These are phyloP conservation scores for Cichlasoma orientale DNA, from an alignment of 2,797 vertebrate genomes.

Conservation along the genomic window DNA sequence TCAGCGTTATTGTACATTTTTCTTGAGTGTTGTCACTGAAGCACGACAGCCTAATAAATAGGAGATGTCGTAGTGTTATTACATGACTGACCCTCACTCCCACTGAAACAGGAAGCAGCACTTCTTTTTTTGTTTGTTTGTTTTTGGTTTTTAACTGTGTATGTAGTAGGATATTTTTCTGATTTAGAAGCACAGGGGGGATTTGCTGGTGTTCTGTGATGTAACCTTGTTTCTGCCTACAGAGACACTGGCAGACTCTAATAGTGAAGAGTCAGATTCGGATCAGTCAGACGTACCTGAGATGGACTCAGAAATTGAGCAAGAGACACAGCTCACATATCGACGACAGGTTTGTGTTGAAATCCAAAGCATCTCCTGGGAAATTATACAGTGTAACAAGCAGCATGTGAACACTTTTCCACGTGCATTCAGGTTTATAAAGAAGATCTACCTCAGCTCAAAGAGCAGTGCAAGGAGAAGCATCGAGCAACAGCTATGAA, in stretches of 20 bases:
- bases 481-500: conserved; percentile 89
- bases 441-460: conserved; percentile 99
- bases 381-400: background rate
- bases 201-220: conserved; percentile 17
- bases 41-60: conserved; percentile 55
- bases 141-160: background rate
- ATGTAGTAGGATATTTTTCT: conserved; percentile 17
- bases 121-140: conserved; percentile 14
- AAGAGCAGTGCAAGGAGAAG: conserved; percentile 97
- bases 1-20: conserved; percentile 74
- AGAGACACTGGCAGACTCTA: conserved; percentile 95
- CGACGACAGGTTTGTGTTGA: conserved; percentile 87
- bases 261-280: conserved; percentile 97
- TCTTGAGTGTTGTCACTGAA: conserved; percentile 61
- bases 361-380: background rate
- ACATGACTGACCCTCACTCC: conserved; percentile 41
- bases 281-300: conserved; percentile 98
- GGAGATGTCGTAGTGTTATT: conserved; percentile 53
- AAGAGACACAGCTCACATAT: conserved; percentile 96
- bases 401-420: background rate
- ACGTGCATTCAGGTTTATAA: conserved; percentile 91
- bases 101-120: conserved; percentile 13
- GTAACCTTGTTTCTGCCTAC: conserved; percentile 53
- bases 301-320: conserved; percentile 99
- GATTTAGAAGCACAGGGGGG: conserved; percentile 22